Evolutionary conservation across 1,140 invertebrate species (phyloP), one percentile per base, ranked within the genome.

Genomic region (Diuraphis noxia): DNA sequence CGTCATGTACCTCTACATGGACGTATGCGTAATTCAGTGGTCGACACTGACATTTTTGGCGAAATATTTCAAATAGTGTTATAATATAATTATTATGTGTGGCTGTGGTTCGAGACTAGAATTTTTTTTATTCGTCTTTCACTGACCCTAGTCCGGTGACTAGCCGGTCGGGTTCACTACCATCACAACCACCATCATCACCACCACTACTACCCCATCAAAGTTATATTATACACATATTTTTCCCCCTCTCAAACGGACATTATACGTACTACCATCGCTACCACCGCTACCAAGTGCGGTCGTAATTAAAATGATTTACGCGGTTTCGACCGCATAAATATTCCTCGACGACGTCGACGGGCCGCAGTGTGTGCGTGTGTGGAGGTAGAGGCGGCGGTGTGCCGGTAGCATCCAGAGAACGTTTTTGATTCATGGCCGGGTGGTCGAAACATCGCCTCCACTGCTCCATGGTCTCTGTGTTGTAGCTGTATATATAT

Each of bases 341-440:
- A 52, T 87, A 34, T 52, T 36, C 40, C 34, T 84, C 40, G 81
- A 19, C 23, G 81, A 84, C 81, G 81, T 79, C 81, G 38, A 36
- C 19, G 81, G 36, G 79, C 7, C 9, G 23, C 38, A 25, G 79
- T 25, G 79, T 38, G 38, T 38, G 34, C 23, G 36, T 8, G 19
- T 7, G 36, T 38, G 21, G 36, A 40, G 56, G 56, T n/a, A 72
- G 23, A 38, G 79, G 36, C 79, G 79, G 40, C 30, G 40, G 30
- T 25, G 81, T 81, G 36, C 79, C 21, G 79, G 79, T 84, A 84
- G 81, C 46, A 34, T 87, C 85, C 43, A 38, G 46, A 56, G 49
- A 87, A 52, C 85, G 85, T 87, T 87, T 87, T 87, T 87, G 85
- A 87, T 87, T 87, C 85, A 87, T 87, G 46, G 85, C 85, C 85